Conservation (phyloP, 1,140 invertebrate genomes). For the Archivesica marissinica region DNA sequence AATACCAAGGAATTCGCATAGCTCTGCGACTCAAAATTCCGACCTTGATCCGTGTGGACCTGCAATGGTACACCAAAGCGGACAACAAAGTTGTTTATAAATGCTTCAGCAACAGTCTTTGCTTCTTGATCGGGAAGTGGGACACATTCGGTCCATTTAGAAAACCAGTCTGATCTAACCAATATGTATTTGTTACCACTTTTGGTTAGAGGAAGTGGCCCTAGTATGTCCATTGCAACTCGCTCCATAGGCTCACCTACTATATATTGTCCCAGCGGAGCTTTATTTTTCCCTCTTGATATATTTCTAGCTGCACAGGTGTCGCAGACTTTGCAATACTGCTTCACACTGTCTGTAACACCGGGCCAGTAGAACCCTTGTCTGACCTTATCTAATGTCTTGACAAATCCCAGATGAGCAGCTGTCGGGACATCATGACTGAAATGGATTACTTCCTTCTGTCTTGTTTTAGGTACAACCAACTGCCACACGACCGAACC, state of each 20-base stretch:
- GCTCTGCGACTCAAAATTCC: conserved; percentile 38
- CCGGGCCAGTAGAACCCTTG: conserved; percentile 20
- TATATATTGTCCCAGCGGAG: conserved; percentile 12
- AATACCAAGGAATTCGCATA: conserved; percentile 17
- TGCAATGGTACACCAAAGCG: conserved; percentile 51
- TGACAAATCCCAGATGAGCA: background rate
- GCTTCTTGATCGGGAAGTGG: conserved; percentile 28
- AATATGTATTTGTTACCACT: conserved; percentile 39
- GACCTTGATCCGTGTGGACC: conserved; percentile 36
- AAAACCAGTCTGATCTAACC: conserved; percentile 14
- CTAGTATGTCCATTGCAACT: conserved; percentile 45
- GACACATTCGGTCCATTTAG: conserved; percentile 20
- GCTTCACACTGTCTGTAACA: background rate
- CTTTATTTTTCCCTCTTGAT: background rate
- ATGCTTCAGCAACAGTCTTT: background rate
- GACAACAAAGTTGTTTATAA: conserved; percentile 34
- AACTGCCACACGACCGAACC: background rate
- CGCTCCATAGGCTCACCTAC: conserved; percentile 52
- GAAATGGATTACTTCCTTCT: background rate
- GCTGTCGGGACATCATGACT: background rate
- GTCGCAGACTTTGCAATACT: conserved; percentile 19
- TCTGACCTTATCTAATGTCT: background rate
- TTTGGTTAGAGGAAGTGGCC: background rate
- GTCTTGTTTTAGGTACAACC: background rate
- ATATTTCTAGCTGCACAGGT: background rate